Conservation (phyloP, 2,888 invertebrate species). For the Cheilosia vulpina region DNA sequence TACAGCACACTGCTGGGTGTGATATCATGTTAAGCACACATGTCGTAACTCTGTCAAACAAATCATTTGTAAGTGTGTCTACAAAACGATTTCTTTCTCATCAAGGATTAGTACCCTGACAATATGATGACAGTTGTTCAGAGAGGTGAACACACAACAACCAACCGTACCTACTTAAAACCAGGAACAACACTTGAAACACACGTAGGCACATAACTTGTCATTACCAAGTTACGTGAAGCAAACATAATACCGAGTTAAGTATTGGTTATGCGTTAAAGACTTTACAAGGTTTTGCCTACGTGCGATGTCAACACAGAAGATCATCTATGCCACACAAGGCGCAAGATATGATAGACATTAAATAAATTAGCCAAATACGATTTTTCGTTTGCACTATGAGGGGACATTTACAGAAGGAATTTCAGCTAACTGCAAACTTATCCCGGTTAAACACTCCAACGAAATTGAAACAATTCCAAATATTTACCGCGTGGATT, state of each 20-base stretch:
- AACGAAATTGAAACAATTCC: background rate
- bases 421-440: background rate
- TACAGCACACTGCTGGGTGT: too few species aligned
- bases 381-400: background rate
- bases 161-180: too few species aligned
- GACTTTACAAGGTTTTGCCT: background rate
- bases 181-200: too few species aligned
- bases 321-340: background rate
- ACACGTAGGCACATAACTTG: too few species aligned
- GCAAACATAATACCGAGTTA: background rate
- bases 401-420: background rate
- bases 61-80: too few species aligned
- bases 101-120: too few species aligned
- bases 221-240: too few species aligned
- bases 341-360: background rate
- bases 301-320: background rate
- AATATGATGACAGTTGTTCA: too few species aligned
- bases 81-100: too few species aligned
- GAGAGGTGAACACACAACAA: too few species aligned
- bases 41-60: too few species aligned
- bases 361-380: constrained; percentile 3
- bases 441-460: background rate
- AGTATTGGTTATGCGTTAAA: background rate
- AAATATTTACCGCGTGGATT: background rate
- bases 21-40: too few species aligned